Conservation (phyloP, 2,888 invertebrate species). For the Drosophila melanosoma region DNA sequence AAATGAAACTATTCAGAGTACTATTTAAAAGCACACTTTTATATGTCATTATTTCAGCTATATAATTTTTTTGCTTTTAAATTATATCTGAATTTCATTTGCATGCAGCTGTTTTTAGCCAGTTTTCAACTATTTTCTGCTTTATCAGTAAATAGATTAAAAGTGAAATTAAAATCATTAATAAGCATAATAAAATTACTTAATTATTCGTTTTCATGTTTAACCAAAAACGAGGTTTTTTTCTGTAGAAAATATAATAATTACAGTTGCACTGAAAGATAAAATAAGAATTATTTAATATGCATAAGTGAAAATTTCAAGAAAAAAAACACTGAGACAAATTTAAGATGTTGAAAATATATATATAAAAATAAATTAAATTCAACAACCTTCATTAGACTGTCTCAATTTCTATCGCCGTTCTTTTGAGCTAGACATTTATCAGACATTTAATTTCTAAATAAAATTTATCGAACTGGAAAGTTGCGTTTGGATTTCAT, state of each 20-base stretch:
- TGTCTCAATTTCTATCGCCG: background rate
- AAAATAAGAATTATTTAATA: background rate
- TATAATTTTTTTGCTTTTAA: background rate
- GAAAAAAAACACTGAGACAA: background rate
- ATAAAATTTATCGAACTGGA: background rate
- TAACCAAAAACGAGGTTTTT: background rate
- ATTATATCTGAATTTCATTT: background rate
- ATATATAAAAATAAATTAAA: background rate
- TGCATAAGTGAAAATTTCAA: background rate
- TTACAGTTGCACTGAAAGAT: background rate
- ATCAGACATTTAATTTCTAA: slow-evolving; percentile 61
- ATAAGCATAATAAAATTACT: background rate
- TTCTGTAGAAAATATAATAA: background rate
- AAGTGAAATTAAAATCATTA: background rate
- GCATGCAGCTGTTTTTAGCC: background rate
- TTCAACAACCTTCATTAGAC: background rate
- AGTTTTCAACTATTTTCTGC: background rate
- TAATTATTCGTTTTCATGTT: background rate
- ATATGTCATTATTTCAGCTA: background rate
- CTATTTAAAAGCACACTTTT: background rate
- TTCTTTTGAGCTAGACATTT: slow-evolving; percentile 51
- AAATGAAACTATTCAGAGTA: slow-evolving; percentile 15
- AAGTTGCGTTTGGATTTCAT: background rate
- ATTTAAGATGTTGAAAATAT: background rate
- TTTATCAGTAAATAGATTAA: background rate